phyloP scores from a whole-genome alignment of 2,797 vertebrate species.

The Gadopsis marmoratus region DNA sequence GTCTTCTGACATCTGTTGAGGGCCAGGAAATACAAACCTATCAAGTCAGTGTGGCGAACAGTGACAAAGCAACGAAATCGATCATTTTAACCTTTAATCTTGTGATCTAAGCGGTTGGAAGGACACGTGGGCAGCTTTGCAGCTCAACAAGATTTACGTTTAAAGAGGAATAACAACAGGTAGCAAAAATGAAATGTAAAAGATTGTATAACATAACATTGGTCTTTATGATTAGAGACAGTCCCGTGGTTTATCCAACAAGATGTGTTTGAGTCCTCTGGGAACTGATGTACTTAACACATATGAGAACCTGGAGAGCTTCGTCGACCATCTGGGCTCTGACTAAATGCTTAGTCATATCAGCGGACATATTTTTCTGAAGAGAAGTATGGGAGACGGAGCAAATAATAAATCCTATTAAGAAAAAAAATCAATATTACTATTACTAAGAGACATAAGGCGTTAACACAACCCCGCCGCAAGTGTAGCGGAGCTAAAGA shows the following conservation, averaged over 20 bases:
- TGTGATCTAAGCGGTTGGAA: not conserved
- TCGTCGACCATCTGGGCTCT: slow-evolving; percentile 43
- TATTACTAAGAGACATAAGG: slow-evolving; percentile 29
- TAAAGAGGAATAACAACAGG: no score
- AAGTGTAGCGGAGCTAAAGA: slow-evolving; percentile 33
- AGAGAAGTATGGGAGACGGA: slow-evolving; percentile 6
- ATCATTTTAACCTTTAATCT: not conserved
- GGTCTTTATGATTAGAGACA: not conserved
- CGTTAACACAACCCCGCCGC: not conserved
- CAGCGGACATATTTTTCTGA: slow-evolving; percentile 23
- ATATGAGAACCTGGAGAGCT: slow-evolving; percentile 29
- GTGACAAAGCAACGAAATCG: not conserved
- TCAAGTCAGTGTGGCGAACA: not conserved
- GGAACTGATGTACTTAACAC: slow-evolving; percentile 28
- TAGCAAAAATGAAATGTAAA: no score
- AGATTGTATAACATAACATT: not conserved
- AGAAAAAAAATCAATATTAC: slow-evolving; percentile 44
- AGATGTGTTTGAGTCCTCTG: slow-evolving; percentile 9
- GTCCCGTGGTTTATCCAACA: not conserved
- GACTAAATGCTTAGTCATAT: slow-evolving; percentile 55
- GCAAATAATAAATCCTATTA: slow-evolving; percentile 40
- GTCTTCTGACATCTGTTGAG: slow-evolving; percentile 39
- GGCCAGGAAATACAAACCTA: slow-evolving; percentile 7
- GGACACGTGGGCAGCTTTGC: not conserved
- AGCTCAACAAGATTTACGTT: no score